These are phyloP conservation scores for Sinosuthora webbiana DNA, from an alignment of 2,113 vertebrate species.

Conservation along the genomic window DNA sequence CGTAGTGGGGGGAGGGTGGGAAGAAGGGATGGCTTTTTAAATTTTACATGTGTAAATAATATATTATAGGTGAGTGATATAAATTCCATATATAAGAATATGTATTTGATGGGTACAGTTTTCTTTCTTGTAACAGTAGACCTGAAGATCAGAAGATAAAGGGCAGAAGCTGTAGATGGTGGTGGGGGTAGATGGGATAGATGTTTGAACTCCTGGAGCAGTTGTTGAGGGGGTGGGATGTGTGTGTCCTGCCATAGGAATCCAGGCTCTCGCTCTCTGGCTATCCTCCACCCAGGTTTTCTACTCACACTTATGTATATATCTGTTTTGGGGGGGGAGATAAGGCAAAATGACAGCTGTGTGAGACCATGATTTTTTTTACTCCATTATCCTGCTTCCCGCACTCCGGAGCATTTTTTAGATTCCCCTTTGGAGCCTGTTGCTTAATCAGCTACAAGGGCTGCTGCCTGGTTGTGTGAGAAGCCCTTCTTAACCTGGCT, in stretches of 20 bases:
- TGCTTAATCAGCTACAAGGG: constrained; percentile 35
- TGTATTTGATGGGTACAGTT: neutral
- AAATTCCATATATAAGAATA: neutral
- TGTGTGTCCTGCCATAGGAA: neutral
- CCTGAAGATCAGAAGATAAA: neutral
- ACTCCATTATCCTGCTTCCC: constrained; percentile 32
- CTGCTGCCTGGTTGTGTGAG: neutral
- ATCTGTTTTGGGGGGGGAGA: neutral
- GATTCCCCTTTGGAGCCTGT: constrained; percentile 55
- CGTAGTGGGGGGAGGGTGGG: neutral
- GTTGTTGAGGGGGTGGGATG: neutral
- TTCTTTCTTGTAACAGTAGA: neutral
- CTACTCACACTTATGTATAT: neutral
- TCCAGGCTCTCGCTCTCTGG: neutral
- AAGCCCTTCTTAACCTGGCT: constrained; percentile 19
- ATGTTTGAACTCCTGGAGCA: constrained; percentile 11
- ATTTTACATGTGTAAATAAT: neutral
- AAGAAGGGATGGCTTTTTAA: neutral
- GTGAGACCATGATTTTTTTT: constrained; percentile 42
- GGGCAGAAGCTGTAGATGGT: neutral
- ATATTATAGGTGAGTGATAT: neutral
- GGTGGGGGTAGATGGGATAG: neutral
- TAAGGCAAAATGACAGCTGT: constrained; percentile 60
- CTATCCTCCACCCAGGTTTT: neutral
- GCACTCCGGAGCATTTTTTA: neutral